phyloP scores from a whole-genome alignment of 2,113 vertebrate species.

The Mohoua ochrocephala region DNA sequence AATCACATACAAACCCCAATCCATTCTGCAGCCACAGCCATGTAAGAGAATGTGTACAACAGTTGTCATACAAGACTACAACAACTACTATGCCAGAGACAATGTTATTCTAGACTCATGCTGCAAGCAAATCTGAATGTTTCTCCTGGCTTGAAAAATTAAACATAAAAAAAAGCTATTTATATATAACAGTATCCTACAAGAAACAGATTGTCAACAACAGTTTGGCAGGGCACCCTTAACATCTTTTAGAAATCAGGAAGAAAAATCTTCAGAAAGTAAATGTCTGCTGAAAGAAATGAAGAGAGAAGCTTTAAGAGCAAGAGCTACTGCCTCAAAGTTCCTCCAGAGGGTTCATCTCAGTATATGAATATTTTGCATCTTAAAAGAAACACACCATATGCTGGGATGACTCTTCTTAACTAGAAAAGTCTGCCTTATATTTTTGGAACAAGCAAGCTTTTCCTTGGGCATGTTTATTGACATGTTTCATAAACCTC shows the following conservation, averaged over 20 bases:
- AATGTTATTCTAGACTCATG: neutral
- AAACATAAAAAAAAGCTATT: neutral
- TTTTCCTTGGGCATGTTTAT: neutral
- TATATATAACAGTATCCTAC: constrained; percentile 5
- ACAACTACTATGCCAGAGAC: neutral
- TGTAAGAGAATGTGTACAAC: neutral
- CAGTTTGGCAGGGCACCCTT: neutral
- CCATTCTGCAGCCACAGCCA: neutral
- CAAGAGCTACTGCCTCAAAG: neutral
- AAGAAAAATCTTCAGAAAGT: neutral
- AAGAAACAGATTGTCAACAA: constrained; percentile 14
- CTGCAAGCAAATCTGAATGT: neutral
- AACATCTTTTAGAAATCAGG: neutral
- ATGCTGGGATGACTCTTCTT: constrained; percentile 20
- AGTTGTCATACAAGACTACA: neutral
- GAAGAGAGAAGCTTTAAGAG: neutral
- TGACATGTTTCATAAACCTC: constrained; percentile 28
- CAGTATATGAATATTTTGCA: constrained; percentile 22
- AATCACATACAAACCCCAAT: constrained; percentile 4
- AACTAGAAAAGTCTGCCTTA: neutral
- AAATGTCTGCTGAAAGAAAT: neutral
- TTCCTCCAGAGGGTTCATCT: constrained; percentile 31
- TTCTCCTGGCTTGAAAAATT: neutral
- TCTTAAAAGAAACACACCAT: constrained; percentile 35
- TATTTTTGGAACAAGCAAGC: constrained; percentile 9